Conservation (phyloP, 2,888 invertebrate species). For the Drosophila algonquin region DNA sequence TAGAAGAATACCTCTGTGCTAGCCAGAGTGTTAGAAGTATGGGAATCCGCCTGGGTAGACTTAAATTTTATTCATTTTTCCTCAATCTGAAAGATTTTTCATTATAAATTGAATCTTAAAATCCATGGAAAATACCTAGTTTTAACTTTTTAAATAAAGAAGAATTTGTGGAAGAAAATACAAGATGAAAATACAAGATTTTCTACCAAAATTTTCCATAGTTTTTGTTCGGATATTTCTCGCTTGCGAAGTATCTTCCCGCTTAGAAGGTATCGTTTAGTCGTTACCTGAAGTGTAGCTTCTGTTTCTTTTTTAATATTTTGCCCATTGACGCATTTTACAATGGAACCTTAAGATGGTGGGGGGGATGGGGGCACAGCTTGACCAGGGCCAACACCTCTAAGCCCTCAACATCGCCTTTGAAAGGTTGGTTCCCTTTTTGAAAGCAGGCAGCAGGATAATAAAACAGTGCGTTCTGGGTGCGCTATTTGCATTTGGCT, state of each 20-base stretch:
- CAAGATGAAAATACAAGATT: background rate
- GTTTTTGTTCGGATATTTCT: too few relatives aligned
- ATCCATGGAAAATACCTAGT: too few relatives aligned
- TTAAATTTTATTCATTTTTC: background rate
- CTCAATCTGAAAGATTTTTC: too few relatives aligned
- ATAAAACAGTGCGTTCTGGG: slow-evolving; percentile 61
- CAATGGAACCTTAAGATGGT: slow-evolving; percentile 11
- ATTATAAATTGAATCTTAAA: too few relatives aligned
- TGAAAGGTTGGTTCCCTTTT: background rate
- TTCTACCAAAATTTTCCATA: too few relatives aligned
- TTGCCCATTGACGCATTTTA: slow-evolving; percentile 39
- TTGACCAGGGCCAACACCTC: slow-evolving; percentile 47
- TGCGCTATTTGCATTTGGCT: slow-evolving; percentile 74
- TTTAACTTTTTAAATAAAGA: too few relatives aligned
- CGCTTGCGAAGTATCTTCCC: slow-evolving; percentile 14
- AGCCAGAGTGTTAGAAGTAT: too few relatives aligned
- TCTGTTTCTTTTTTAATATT: slow-evolving; percentile 33
- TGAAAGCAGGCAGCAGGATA: slow-evolving; percentile 39
- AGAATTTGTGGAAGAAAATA: background rate
- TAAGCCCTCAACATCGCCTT: slow-evolving; percentile 11
- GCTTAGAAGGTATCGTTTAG: background rate
- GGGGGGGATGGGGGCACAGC: background rate
- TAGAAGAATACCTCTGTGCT: too few relatives aligned
- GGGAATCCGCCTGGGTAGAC: background rate
- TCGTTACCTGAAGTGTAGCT: slow-evolving; percentile 2